Evolutionary conservation across 2,797 vertebrate genomes (phyloP), one percentile per base, ranked within the genome.

Genomic region (Pangasius krempfi): DNA sequence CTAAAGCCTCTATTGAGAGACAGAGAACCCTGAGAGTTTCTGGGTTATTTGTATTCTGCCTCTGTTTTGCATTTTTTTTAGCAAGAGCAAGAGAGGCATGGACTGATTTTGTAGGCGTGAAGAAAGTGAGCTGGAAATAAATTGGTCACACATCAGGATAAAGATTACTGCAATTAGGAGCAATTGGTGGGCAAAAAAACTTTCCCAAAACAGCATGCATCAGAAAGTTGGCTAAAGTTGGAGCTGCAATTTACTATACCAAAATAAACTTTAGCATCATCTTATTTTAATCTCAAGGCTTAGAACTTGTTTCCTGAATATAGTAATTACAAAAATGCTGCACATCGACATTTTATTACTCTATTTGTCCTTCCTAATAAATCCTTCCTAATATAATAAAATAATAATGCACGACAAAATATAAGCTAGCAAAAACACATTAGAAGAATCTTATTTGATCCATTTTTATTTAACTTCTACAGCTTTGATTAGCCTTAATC

Each of bases 131-230:
- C 85, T 62, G 47, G 9, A 84, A 85, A 54, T 89, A 91, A 88
- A 90, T 88, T 64, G 85, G 89, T 79, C 90, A 90, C 54, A 91
- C 60, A 13, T 89, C 62, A 80, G 64, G 68, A 79, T 76, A 54
- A 50, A 58, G 72, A 78, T 89, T 89, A 88, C 88, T 90, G 81
- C 84, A 91, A 91, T 90, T 88, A 90, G 56, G 16, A n/a, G 20
- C 54, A 78, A 90, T 82, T 90, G 88, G 84, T 22, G 22, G 18
- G 44, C 22, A 30, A 40, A 20, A 73, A 89, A 80, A 40, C 44
- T 79, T 85, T 85, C 62, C 76, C 1, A 78, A 88, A 58, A 58
- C 30, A 68, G 82, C 50, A 56, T 22, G 37, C 62, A 56, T 72
- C 52, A 79, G 37, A n/a, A 85, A 22, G 73, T 56, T 56, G 33